phyloP scores from a whole-genome alignment of 2,113 vertebrate species.

The Syngnathus typhle region DNA sequence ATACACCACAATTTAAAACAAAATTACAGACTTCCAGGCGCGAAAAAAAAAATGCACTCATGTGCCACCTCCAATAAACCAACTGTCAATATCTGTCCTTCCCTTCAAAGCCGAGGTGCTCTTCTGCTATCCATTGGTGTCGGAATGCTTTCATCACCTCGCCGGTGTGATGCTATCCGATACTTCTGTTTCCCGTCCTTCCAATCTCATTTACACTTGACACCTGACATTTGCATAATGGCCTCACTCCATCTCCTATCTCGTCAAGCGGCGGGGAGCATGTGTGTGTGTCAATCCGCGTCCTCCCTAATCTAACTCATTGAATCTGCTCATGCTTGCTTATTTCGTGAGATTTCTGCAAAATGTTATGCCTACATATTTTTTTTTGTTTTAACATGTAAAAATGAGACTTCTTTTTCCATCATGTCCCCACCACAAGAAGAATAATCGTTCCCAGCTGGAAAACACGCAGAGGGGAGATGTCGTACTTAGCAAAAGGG shows the following conservation, averaged over 20 bases:
- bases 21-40: background rate
- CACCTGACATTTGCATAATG: conserved; percentile 71
- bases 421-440: conserved; percentile 24
- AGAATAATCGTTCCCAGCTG: conserved; percentile 43
- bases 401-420: conserved; percentile 17
- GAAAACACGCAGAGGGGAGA: conserved; percentile 57
- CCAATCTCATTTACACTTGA: conserved; percentile 70
- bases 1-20: background rate
- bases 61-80: conserved; percentile 16
- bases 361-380: conserved; percentile 27
- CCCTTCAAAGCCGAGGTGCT: conserved; percentile 35
- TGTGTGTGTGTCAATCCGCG: background rate
- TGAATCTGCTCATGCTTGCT: conserved; percentile 53
- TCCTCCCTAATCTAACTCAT: conserved; percentile 65
- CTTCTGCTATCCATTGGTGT: conserved; percentile 34
- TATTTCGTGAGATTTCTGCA: conserved; percentile 61
- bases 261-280: conserved; percentile 31
- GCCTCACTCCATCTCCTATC: conserved; percentile 53
- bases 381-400: background rate
- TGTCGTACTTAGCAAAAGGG: conserved; percentile 70
- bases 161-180: conserved; percentile 54
- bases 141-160: conserved; percentile 56
- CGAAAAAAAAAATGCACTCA: too few relatives aligned
- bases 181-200: conserved; percentile 61
- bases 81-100: conserved; percentile 6